phyloP scores from a whole-genome alignment of 2,888 invertebrate genomes.

The Troides helena region DNA sequence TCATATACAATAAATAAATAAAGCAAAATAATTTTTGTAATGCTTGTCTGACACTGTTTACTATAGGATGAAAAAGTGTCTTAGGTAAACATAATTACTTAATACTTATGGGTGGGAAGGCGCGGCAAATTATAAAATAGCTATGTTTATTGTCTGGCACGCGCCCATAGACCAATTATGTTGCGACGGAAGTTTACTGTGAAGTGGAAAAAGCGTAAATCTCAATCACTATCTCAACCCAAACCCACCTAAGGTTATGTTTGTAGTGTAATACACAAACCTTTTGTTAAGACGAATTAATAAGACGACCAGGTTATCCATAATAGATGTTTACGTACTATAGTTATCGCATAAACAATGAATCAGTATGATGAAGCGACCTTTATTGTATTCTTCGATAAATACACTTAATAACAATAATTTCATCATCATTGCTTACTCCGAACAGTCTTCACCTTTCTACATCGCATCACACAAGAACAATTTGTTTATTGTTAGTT shows the following conservation, averaged over 20 bases:
- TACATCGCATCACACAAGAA: neutral
- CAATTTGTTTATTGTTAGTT: neutral
- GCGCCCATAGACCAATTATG: constrained; percentile 2
- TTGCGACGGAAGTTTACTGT: neutral
- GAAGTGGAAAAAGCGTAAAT: constrained; percentile 3
- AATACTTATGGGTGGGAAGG: constrained; percentile 21
- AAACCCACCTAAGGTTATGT: neutral
- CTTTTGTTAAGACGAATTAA: neutral
- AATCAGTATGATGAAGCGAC: neutral
- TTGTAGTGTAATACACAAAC: neutral
- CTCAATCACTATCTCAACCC: neutral
- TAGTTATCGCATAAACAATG: neutral
- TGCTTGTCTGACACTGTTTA: neutral
- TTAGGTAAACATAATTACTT: constrained; percentile 31
- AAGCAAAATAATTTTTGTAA: neutral
- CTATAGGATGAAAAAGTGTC: constrained; percentile 17
- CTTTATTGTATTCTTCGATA: neutral
- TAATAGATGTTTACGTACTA: neutral
- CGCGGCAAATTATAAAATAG: constrained; percentile 25
- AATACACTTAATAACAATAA: neutral
- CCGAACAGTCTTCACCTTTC: neutral
- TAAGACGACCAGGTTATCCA: neutral
- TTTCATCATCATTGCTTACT: neutral
- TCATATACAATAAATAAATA: neutral
- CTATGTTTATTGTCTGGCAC: constrained; percentile 10